Base-by-base conservation (phyloP, 2,888 invertebrate genomes). In the Apamea crenata region DNA sequence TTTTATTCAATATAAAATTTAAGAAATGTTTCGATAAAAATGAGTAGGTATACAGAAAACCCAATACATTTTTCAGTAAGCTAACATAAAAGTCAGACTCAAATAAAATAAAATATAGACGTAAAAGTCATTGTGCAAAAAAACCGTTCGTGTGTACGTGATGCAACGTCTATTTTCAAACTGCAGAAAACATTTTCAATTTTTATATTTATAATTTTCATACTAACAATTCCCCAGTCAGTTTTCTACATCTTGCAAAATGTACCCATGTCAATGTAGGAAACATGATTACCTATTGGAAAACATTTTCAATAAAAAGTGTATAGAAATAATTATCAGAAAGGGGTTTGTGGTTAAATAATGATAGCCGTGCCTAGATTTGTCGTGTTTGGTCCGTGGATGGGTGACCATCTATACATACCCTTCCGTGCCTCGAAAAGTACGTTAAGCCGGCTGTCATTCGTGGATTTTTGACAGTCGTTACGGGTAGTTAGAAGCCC, bases 1-100 rank as follows among this genome's bases (percentile, higher is more conserved):
- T 76, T 70, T 36, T 44, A 63, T 50, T 61, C 14, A 47, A 70
- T 10, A 70, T 25, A n/a, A 69, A n/a, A 1, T 50, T 25, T 36
- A 29, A 21, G 3, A 40, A 53, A 79, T 50, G 18, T 8, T 25
- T 36, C 1, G 7, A 36, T 66, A 4, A 2, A 44, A 71, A 61
- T 50, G 21, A 36, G 25, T n/a, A n/a, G n/a, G n/a, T 36, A 8
- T 16, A 7, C 14, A 36, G 14, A 21, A 36, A 71, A 76, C 1
- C 5, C 14, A 29, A 47, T 69, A 73, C 8, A 44, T 56, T 50
- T 80, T 68, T 63, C 44, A 40, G n/a, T 12, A 8, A 10, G 14
- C 18, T 53, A n/a, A 47, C 59, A 74, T 84, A 67, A 79, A 74
- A 74, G 21, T 50, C 40, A 71, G 56, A 32, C 70, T 56, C 16